A percentile compares a stretch with the other conserved stretches of the same genome.
phyloP scores from a whole-genome alignment of 2,797 vertebrate species.

The Rhabdomys pumilio region DNA sequence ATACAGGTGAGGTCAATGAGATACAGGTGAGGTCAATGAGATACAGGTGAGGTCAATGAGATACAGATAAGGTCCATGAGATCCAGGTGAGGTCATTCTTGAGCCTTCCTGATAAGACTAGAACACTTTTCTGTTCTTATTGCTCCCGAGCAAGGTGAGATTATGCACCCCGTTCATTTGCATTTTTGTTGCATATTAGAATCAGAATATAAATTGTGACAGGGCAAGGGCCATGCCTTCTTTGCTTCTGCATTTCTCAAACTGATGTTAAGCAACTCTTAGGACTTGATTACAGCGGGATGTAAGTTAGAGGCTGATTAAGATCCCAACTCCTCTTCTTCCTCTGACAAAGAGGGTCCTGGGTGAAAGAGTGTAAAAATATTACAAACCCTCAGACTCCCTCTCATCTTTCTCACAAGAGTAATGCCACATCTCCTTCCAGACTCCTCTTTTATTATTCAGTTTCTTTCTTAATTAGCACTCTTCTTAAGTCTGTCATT shows the following conservation, averaged over 20 bases:
- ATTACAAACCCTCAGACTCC: background rate
- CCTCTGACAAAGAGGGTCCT: background rate
- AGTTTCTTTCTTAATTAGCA: background rate
- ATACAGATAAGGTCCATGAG: background rate
- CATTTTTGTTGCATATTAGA: background rate
- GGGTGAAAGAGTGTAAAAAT: background rate
- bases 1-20: background rate
- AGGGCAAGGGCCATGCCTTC: background rate
- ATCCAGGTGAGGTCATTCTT: background rate
- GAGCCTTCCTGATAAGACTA: background rate
- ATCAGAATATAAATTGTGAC: background rate
- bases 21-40: background rate
- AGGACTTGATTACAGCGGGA: background rate
- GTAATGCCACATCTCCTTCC: background rate
- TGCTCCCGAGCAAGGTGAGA: background rate
- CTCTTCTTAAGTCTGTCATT: conserved; percentile 14
- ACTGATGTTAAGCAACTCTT: background rate
- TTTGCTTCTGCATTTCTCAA: background rate
- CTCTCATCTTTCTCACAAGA: background rate
- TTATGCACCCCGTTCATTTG: accelerated
- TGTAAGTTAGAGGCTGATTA: background rate
- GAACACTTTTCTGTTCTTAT: background rate
- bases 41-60: background rate
- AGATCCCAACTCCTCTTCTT: background rate
- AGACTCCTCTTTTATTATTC: background rate